These are phyloP conservation scores for Pardosa pseudoannulata DNA, from an alignment of 2,888 invertebrate species.

Conservation along the genomic window DNA sequence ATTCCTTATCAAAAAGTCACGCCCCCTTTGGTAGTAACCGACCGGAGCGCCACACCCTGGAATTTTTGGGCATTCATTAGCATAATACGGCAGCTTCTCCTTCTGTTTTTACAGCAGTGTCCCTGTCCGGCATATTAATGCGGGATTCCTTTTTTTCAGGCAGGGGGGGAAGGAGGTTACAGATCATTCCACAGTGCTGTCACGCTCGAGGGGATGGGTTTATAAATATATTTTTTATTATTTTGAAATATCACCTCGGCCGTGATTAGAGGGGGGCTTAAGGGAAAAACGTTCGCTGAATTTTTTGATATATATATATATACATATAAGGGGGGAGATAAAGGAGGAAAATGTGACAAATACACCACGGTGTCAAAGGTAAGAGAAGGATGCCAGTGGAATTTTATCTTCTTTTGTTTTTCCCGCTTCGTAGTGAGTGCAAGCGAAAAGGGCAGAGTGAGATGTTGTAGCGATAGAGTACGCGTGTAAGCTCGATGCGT, in stretches of 20 bases:
- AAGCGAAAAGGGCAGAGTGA: neutral
- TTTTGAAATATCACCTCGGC: conserved; percentile 24
- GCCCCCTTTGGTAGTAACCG: conserved; percentile 37
- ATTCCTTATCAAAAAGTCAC: conserved; percentile 31
- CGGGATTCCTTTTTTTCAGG: neutral
- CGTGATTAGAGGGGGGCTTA: conserved; percentile 1
- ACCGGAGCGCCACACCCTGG: conserved; percentile 63
- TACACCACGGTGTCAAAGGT: neutral
- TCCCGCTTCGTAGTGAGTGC: too few species aligned
- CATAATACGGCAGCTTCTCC: conserved; percentile 55
- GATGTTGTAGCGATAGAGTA: neutral
- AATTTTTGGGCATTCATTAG: conserved; percentile 57
- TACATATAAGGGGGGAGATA: too few species aligned
- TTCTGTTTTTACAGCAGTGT: conserved; percentile 51
- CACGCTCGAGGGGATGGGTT: neutral
- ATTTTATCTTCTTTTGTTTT: too few species aligned
- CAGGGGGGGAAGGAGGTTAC: neutral
- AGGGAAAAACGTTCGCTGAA: neutral
- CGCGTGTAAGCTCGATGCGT: neutral
- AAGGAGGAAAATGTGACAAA: too few species aligned
- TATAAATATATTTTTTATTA: too few species aligned
- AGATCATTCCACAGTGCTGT: neutral
- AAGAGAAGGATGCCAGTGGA: neutral
- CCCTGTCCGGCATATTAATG: conserved; percentile 42
- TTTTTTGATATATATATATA: too few species aligned